Evolutionary conservation across 2,888 invertebrate species (phyloP), one percentile per base, ranked within the genome.

Genomic region (Hemithea aestivaria): DNA sequence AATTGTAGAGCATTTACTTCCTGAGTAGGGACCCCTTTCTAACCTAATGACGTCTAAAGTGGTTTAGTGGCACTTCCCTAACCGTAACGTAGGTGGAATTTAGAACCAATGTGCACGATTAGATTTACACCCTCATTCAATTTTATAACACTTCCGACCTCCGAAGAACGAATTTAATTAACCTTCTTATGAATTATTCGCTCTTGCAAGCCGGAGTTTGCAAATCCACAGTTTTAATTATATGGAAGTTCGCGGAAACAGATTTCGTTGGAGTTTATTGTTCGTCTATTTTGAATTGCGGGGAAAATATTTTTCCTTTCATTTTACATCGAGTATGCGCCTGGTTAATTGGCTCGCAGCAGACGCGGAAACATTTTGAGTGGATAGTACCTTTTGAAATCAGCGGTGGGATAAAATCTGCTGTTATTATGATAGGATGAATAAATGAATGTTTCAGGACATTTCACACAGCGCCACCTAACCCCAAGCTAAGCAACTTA

Each of bases 141-240:
- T 68, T 65, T 61, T 65, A 58, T 56, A 62, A 57, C 57, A 49
- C 53, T 59, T 54, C 47, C 49, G 41, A 56, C 62, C 55, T 52
- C 50, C 48, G 53, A 54, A 56, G 59, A 66, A 61, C 62, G 62
- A 70, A 68, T 69, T 73, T 71, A 73, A 73, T 72, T 73, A 74
- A 67, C 73, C 66, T 66, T 65, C 66, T 65, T 72, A 66, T 70
- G 66, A 74, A 69, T 73, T 72, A 75, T 73, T 73, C 69, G 54
- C 58, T 53, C 53, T 53, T 61, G 58, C 67, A 58, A 51, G 60
- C 58, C 8, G 51, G 58, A 66, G 62, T 68, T 67, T 46, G 63
- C 63, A 66, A 69, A 73, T 69, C 64, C 54, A 40, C 56, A 60
- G 64, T 58, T 71, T 71, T 72, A 73, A 73, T 74, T 67, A 65